Conservation (phyloP, 2,797 vertebrate species). For the Macropodus opercularis region DNA sequence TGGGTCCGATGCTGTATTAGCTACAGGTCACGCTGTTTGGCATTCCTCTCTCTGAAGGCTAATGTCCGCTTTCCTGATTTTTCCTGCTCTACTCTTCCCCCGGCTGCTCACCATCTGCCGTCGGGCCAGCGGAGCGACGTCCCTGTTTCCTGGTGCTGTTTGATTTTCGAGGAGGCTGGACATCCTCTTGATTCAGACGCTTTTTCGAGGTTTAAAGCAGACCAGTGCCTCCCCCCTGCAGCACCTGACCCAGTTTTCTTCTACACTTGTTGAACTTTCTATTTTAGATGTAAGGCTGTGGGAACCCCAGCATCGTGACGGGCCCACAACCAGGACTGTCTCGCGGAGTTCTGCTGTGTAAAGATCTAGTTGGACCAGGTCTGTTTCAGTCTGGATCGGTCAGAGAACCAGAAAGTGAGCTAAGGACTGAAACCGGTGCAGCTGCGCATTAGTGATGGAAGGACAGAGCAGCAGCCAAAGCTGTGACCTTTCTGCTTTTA, state of each 20-base stretch:
- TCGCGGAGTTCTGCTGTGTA: no score
- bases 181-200: conserved; percentile 42
- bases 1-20: background rate
- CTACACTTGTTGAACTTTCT: no score
- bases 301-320: no score
- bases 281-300: no score
- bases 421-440: no score
- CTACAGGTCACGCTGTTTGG: conserved; percentile 31
- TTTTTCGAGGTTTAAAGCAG: conserved; percentile 7
- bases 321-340: no score
- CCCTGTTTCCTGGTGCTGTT: conserved; percentile 60
- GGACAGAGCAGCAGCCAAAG: background rate
- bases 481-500: conserved; percentile 39
- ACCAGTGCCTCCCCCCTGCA: no score
- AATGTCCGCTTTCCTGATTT: conserved; percentile 43
- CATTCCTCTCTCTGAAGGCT: conserved; percentile 31
- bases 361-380: no score
- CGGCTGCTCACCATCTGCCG: conserved; percentile 40
- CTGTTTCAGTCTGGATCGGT: no score
- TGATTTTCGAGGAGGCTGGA: conserved; percentile 34
- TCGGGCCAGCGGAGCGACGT: conserved; percentile 34
- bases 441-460: no score
- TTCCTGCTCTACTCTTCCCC: conserved; percentile 42
- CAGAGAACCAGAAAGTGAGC: no score
- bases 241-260: rapidly evolving